Conservation (phyloP, 2,113 vertebrate genomes). For the Macroglossus sobrinus region DNA sequence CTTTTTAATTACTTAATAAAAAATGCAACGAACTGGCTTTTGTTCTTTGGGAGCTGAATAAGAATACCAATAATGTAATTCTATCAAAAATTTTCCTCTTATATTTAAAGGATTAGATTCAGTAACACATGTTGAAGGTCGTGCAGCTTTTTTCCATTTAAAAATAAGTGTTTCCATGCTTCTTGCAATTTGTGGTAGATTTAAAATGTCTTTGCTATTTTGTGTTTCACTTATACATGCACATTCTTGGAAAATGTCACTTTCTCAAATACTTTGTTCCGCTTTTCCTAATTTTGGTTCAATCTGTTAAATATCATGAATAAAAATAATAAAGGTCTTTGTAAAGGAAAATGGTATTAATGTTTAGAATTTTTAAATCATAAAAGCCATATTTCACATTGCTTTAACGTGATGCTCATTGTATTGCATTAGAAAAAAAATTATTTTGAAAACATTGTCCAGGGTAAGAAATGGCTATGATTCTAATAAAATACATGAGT, state of each 20-base stretch:
- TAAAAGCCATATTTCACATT: conserved; percentile 66
- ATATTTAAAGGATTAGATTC: conserved; percentile 77
- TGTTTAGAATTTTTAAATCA: conserved; percentile 67
- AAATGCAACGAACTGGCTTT: conserved; percentile 38
- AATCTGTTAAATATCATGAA: conserved; percentile 67
- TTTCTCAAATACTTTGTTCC: conserved; percentile 70
- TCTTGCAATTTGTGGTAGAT: conserved; percentile 82
- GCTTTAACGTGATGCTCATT: conserved; percentile 46
- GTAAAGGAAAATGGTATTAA: conserved; percentile 50
- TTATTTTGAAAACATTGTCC: conserved; percentile 44
- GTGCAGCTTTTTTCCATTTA: conserved; percentile 85
- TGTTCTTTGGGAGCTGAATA: conserved; percentile 63
- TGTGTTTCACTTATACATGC: conserved; percentile 74
- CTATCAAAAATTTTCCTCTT: conserved; percentile 71
- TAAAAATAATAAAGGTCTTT: conserved; percentile 67
- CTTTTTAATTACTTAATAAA: conserved; percentile 59
- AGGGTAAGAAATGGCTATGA: conserved; percentile 18
- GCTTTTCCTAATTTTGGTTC: conserved; percentile 69
- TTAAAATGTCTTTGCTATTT: conserved; percentile 83
- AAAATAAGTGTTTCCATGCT: conserved; percentile 84
- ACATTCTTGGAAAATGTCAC: conserved; percentile 77
- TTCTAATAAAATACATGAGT: conserved; percentile 33
- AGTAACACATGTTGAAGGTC: conserved; percentile 74
- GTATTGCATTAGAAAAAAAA: conserved; percentile 22
- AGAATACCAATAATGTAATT: conserved; percentile 69